Evolutionary conservation across 1,140 invertebrate genomes (phyloP).

Genomic region (Euschistus heros): DNA sequence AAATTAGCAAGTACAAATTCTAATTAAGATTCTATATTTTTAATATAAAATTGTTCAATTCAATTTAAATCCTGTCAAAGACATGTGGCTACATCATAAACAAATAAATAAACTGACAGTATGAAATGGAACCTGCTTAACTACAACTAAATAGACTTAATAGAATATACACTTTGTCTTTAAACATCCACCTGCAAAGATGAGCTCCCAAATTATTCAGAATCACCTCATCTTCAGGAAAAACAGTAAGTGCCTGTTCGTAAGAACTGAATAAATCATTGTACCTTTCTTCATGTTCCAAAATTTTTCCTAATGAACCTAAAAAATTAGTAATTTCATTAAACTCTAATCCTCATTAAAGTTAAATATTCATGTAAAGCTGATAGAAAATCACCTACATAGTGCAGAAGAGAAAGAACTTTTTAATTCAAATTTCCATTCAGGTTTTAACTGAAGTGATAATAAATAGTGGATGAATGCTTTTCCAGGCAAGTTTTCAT

Average conservation of each 20-base stretch:
- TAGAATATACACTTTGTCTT: too few species aligned
- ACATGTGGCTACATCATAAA: too few species aligned
- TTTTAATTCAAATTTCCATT: conserved; percentile 34
- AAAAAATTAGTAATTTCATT: conserved; percentile 18
- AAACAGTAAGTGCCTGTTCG: conserved; percentile 36
- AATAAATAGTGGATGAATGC: conserved; percentile 37
- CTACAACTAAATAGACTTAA: too few species aligned
- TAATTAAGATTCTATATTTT: too few species aligned
- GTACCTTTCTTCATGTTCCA: conserved; percentile 26
- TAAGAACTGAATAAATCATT: conserved; percentile 37
- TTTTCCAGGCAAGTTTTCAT: conserved; percentile 32
- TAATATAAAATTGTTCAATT: too few species aligned
- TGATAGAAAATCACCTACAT: conserved; percentile 26
- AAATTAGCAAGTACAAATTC: too few species aligned
- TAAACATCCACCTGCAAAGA: conserved; percentile 35
- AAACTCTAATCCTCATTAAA: background rate
- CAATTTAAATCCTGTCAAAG: too few species aligned
- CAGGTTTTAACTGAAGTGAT: conserved; percentile 34
- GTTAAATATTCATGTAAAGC: background rate
- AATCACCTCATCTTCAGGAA: conserved; percentile 34
- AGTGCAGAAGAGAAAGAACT: conserved; percentile 33
- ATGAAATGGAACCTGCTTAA: too few species aligned
- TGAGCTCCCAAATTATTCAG: conserved; percentile 34
- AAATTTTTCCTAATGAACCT: conserved; percentile 35
- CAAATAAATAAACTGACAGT: too few species aligned